phyloP scores from a whole-genome alignment of 1,140 invertebrate species.

The Rhagoletis zephyria region DNA sequence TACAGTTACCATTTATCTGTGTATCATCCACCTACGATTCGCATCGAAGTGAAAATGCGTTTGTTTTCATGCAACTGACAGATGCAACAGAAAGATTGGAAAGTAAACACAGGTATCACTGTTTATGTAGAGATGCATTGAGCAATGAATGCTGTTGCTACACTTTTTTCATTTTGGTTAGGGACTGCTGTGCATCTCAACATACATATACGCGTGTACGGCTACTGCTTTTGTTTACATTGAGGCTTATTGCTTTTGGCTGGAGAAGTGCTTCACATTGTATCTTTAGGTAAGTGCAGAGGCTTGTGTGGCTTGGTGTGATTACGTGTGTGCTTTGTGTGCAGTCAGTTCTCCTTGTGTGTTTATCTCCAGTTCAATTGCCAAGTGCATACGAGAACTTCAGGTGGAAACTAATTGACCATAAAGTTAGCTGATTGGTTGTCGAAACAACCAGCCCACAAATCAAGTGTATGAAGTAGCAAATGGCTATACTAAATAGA shows the following conservation, averaged over 20 bases:
- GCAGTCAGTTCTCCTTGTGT: not conserved
- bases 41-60: not conserved
- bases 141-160: not conserved
- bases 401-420: slow-evolving; percentile 22
- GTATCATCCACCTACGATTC: not conserved
- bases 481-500: not conserved
- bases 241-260: not conserved
- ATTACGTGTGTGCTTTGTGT: too few species aligned
- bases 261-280: not conserved
- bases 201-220: not conserved
- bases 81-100: not conserved
- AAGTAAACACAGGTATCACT: not conserved
- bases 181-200: not conserved
- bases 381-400: slow-evolving; percentile 29
- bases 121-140: not conserved
- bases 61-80: not conserved
- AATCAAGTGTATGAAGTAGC: slow-evolving; percentile 12
- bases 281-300: not conserved
- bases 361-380: slow-evolving; percentile 1
- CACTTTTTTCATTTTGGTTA: not conserved
- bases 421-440: slow-evolving; percentile 38
- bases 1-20: not conserved
- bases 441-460: not conserved
- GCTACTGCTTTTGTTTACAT: not conserved
- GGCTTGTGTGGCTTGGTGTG: not conserved